Percentiles rank a stretch among this genome's conserved stretches.
These are phyloP conservation scores for Agonopterix subpropinquella DNA, from an alignment of 2,888 invertebrate species.

Conservation along the genomic window DNA sequence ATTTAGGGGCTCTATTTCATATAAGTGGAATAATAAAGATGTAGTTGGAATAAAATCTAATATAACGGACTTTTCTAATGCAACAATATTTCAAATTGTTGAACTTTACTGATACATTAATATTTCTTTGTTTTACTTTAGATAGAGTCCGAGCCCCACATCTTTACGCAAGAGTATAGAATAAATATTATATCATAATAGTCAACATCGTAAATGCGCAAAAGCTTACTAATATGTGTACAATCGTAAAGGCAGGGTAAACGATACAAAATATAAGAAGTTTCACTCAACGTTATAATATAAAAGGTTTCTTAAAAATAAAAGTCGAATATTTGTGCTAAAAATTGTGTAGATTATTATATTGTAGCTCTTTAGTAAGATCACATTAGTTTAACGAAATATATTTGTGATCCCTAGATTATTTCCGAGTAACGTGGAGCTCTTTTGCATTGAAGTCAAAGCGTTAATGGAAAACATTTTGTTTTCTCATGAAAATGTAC, in stretches of 20 bases:
- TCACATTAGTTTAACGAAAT: constrained; percentile 21
- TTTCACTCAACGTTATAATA: constrained; percentile 22
- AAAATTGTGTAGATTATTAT: constrained; percentile 21
- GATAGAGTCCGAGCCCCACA: constrained; percentile 24
- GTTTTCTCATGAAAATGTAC: constrained; percentile 1
- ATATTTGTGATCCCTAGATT: constrained; percentile 11
- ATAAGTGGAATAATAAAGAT: neutral
- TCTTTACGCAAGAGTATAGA: constrained; percentile 33
- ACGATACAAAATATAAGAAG: constrained; percentile 61
- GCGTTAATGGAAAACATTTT: neutral
- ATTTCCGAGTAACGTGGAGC: constrained; percentile 15
- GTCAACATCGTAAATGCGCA: constrained; percentile 72
- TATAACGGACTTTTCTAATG: too few relatives aligned
- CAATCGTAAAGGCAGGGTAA: constrained; percentile 57
- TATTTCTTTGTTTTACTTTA: too few relatives aligned
- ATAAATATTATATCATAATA: constrained; percentile 54
- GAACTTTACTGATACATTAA: too few relatives aligned
- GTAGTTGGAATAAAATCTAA: too few relatives aligned
- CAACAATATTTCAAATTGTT: too few relatives aligned
- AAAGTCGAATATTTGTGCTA: constrained; percentile 34
- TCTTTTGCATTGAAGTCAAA: constrained; percentile 4
- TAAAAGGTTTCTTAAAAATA: constrained; percentile 31
- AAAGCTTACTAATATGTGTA: constrained; percentile 60
- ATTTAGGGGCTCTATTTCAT: constrained; percentile 41
- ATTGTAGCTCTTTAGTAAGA: constrained; percentile 28